Evolutionary conservation across 2,888 invertebrate species (phyloP).

Genomic region (Cephus pulcher): DNA sequence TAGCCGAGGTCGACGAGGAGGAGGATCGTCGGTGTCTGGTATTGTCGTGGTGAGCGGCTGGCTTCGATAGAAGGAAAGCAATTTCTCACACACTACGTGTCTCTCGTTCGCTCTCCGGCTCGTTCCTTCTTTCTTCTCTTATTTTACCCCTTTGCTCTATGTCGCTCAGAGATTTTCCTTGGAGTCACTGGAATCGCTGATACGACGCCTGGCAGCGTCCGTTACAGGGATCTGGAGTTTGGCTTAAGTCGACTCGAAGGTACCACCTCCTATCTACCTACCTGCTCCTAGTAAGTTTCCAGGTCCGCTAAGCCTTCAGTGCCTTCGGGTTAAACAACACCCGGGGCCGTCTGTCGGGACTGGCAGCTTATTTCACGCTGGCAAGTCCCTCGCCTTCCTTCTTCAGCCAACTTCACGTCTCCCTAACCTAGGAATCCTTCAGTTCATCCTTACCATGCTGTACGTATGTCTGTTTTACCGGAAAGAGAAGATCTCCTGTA

Average conservation of each 20-base stretch:
- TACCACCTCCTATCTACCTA: background rate
- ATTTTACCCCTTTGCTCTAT: background rate
- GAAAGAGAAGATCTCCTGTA: background rate
- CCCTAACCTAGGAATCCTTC: slow-evolving; percentile 18
- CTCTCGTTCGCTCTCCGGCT: background rate
- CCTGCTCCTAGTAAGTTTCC: slow-evolving; percentile 8
- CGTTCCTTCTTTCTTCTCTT: background rate
- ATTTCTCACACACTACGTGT: background rate
- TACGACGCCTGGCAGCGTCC: background rate
- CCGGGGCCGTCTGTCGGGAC: slow-evolving; percentile 47
- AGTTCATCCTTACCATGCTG: background rate
- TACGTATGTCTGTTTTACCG: background rate
- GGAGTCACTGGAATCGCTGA: background rate
- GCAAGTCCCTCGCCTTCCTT: slow-evolving; percentile 42
- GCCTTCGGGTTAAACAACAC: slow-evolving; percentile 46
- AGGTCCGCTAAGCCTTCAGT: background rate
- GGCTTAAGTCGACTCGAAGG: slow-evolving; percentile 2
- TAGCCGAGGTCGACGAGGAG: background rate
- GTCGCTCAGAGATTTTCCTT: slow-evolving; percentile 3
- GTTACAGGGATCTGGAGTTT: background rate
- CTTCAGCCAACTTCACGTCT: slow-evolving; percentile 30
- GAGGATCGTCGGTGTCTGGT: background rate
- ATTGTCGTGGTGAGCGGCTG: background rate
- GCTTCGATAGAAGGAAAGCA: background rate
- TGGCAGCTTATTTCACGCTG: slow-evolving; percentile 57